Evolutionary conservation across 2,797 vertebrate species (phyloP), one percentile per base, ranked within the genome.

Genomic region (Leptatherina wallacei): DNA sequence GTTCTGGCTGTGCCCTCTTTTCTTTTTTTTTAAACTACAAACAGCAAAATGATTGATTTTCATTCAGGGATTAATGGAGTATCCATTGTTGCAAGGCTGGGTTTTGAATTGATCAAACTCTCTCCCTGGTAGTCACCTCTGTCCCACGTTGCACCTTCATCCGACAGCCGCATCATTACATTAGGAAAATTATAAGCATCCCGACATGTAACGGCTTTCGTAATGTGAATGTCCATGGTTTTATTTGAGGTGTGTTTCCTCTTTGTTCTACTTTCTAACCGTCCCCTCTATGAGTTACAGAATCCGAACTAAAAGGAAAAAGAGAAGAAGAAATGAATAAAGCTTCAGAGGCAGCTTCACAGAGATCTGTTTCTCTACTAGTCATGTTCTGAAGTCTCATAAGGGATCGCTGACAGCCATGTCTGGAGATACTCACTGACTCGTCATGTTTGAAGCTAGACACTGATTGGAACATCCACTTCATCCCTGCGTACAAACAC

Each of bases 1-100:
- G 87, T 89, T 85, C 65, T 65, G 85, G 63, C 49, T 12, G 33
- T 33, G 69, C 47, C 71, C 58, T 60, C 78, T 69, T 3, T 49
- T 42, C 44, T 56, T 74, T 65, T 74, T 71, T 79, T 80, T 4
- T 0, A 27, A 51, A 76, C 32, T 72, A 35, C 38, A 70, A 74
- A 81, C 88, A 90, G 78, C 77, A 81, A 89, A 85, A 75, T 16
- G 64, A 92, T 92, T 88, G 92, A 93, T 90, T 89, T 92, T 88
- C 78, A 80, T 85, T 81, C 63, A 77, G 76, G 83, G 71, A 89
- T 89, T 88, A 94, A 94, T 90, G 88, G 89, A 88, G 77, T 78
- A 83, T 89, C 88, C 80, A 78, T 71, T 11, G 22, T 59, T 59
- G 69, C 61, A 57, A 77, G 64, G 69, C 61, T 73, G 65, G 24